Evolutionary conservation across 2,888 invertebrate genomes (phyloP).

Genomic region (Aelia acuminata): DNA sequence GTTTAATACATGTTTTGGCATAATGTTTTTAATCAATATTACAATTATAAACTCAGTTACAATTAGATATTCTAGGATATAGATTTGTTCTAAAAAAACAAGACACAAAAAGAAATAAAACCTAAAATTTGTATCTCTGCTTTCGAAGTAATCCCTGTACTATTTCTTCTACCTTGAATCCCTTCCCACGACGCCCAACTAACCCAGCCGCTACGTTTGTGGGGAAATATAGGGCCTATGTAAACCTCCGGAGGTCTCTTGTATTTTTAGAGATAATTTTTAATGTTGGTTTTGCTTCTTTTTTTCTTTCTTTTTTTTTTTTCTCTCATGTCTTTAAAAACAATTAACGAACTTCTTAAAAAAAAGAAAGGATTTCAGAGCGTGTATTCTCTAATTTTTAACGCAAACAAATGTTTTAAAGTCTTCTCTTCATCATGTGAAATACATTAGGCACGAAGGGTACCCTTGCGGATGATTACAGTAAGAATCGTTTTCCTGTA

Average conservation of each 20-base stretch:
- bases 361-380: not conserved
- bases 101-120: not conserved
- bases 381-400: not conserved
- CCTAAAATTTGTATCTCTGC: slow-evolving; percentile 1
- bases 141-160: not conserved
- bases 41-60: not conserved
- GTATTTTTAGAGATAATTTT: slow-evolving; percentile 19
- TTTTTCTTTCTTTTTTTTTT: not conserved
- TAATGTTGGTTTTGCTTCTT: not conserved
- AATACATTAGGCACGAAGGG: not conserved
- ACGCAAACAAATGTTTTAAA: too few species aligned
- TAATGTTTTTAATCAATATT: too few species aligned
- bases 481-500: too few species aligned
- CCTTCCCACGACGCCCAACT: not conserved
- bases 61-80: not conserved
- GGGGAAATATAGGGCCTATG: not conserved
- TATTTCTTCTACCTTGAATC: slow-evolving; percentile 12
- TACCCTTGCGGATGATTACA: too few species aligned
- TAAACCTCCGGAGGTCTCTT: not conserved
- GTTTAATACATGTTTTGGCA: too few species aligned
- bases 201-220: not conserved
- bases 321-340: not conserved
- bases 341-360: too few species aligned
- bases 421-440: not conserved
- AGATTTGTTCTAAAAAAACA: not conserved